phyloP scores from a whole-genome alignment of 1,140 invertebrate species.

The Danaus melanippus region DNA sequence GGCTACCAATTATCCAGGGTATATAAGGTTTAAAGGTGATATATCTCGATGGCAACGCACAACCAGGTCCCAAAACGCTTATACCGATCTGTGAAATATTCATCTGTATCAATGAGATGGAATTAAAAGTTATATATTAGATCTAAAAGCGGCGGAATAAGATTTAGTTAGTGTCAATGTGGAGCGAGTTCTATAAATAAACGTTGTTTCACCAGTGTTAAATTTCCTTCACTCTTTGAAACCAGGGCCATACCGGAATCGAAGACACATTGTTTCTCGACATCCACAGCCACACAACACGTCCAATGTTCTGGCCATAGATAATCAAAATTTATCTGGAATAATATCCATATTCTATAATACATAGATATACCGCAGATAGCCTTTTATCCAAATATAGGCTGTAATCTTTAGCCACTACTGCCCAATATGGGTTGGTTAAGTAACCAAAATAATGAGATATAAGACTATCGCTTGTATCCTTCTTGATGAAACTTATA shows the following conservation, averaged over 20 bases:
- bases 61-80: slow-evolving; percentile 18
- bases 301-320: slow-evolving; percentile 10
- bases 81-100: slow-evolving; percentile 15
- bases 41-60: slow-evolving; percentile 14
- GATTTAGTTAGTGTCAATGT: too few relatives aligned
- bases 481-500: too few relatives aligned
- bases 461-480: not conserved
- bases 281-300: slow-evolving; percentile 3
- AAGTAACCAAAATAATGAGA: too few relatives aligned
- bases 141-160: too few relatives aligned
- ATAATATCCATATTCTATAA: not conserved
- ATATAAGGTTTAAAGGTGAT: slow-evolving; percentile 11
- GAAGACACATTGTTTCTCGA: slow-evolving; percentile 8
- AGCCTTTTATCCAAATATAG: too few relatives aligned
- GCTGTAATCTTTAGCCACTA: not conserved
- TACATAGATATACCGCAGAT: too few relatives aligned
- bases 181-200: too few relatives aligned
- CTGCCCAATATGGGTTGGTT: too few relatives aligned
- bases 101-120: not conserved
- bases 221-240: not conserved
- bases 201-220: too few relatives aligned
- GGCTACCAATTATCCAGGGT: slow-evolving; percentile 9
- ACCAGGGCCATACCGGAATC: slow-evolving; percentile 19
- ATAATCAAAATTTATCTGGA: slow-evolving; percentile 11
- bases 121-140: not conserved